Evolutionary conservation across 2,888 invertebrate species (phyloP).

Genomic region (Laothoe populi): DNA sequence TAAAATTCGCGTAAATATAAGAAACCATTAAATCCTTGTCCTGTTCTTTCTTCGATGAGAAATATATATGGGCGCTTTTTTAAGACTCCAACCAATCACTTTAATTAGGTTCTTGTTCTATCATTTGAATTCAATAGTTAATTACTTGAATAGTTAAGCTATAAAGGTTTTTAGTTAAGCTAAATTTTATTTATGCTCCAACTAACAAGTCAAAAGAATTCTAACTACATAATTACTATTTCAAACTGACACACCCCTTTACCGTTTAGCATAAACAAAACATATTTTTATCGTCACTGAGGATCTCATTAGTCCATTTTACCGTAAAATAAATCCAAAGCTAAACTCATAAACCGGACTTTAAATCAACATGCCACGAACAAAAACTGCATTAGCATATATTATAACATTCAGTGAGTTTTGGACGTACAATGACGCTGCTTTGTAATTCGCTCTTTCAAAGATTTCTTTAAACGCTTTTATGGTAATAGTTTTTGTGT

Average conservation of each 20-base stretch:
- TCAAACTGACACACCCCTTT: background rate
- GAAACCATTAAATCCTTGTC: too few species aligned
- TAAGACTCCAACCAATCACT: too few species aligned
- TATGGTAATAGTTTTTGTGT: slow-evolving; percentile 19
- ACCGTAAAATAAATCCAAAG: slow-evolving; percentile 40
- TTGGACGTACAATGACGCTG: slow-evolving; percentile 32
- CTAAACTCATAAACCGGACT: slow-evolving; percentile 40
- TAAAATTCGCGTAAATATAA: too few species aligned
- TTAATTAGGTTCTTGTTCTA: too few species aligned
- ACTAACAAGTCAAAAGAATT: background rate
- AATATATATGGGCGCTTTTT: too few species aligned
- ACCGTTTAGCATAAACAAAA: slow-evolving; percentile 28
- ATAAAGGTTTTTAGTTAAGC: too few species aligned
- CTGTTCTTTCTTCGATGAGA: too few species aligned
- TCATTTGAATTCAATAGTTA: too few species aligned
- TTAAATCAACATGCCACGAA: slow-evolving; percentile 44
- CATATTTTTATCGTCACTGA: slow-evolving; percentile 30
- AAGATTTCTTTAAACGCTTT: slow-evolving; percentile 20
- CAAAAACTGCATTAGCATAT: slow-evolving; percentile 45
- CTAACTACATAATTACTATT: background rate
- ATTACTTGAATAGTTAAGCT: too few species aligned
- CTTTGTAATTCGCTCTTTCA: background rate
- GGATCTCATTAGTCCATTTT: slow-evolving; percentile 40
- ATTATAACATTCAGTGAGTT: slow-evolving; percentile 38
- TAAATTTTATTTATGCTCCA: background rate